These are phyloP conservation scores for Drosophila gunungcola DNA, from an alignment of 1,140 invertebrate species.

Conservation along the genomic window DNA sequence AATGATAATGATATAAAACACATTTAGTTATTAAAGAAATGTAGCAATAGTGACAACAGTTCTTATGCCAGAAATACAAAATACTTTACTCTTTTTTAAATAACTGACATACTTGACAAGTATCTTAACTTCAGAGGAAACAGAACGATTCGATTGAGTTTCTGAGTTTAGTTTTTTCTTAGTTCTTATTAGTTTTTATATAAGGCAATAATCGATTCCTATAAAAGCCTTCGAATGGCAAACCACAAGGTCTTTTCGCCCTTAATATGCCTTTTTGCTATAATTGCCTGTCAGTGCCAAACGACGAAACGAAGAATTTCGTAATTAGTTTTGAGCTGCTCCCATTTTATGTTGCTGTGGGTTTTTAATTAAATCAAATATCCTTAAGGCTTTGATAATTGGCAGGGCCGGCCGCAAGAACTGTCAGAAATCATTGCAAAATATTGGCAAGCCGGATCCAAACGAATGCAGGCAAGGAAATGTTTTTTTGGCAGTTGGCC, in stretches of 20 bases:
- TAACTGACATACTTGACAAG: too few relatives aligned
- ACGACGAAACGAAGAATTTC: constrained; percentile 25
- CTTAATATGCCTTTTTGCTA: constrained; percentile 27
- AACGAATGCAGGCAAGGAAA: constrained; percentile 22
- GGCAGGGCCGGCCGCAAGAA: constrained; percentile 39
- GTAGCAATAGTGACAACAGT: too few relatives aligned
- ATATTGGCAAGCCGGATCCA: constrained; percentile 58
- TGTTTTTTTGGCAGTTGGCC: constrained; percentile 52
- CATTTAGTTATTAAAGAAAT: too few relatives aligned
- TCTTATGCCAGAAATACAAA: too few relatives aligned
- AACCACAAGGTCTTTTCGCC: constrained; percentile 26
- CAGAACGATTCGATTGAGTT: too few relatives aligned
- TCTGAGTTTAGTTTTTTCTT: too few relatives aligned
- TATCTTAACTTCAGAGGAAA: too few relatives aligned
- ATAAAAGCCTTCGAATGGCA: background rate
- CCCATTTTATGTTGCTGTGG: constrained; percentile 14
- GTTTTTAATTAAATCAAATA: constrained; percentile 68
- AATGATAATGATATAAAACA: too few relatives aligned
- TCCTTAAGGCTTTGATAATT: constrained; percentile 60
- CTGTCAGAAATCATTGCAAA: constrained; percentile 77
- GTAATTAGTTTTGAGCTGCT: constrained; percentile 49
- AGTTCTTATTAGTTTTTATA: background rate
- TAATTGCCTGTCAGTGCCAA: constrained; percentile 54
- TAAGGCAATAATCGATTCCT: constrained; percentile 22
- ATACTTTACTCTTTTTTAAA: too few relatives aligned